Base-by-base conservation (phyloP, 1,140 invertebrate species). In the Drosophila subobscura region DNA sequence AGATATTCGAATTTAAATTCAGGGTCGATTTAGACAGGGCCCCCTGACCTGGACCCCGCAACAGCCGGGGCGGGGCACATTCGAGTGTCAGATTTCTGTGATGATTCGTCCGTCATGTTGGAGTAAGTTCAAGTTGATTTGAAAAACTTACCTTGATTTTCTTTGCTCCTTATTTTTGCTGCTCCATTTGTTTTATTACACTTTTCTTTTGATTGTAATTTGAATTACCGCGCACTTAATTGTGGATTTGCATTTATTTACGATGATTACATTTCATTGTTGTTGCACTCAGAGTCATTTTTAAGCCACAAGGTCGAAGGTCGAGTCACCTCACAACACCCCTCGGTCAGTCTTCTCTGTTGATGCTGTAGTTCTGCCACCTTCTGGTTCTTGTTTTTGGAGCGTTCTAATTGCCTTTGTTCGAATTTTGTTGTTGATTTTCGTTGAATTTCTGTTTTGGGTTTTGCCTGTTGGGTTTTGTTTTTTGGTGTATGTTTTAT, bases 401-500 rank as follows among this genome's bases (percentile, higher is more conserved):
- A 41, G 40, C 33, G 37, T 61, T 76, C n/a, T 47, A 27, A 8
- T 61, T 49, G 4, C 4, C 16, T 67, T 52, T 55, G 16, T 49
- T 47, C 10, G 20, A 49, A 42, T 51, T 60, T 73, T 65, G 51
- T 73, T 73, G 20, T 53, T 72, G 47, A 56, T 50, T 64, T 33
- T 61, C 33, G 54, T 70, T 29, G 53, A 66, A 70, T 49, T 20
- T 20, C 20, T 44, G 41, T 45, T 22, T 40, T 14, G 58, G 22
- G 10, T 14, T 64, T 60, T 55, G 41, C 33, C 64, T 64, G 40
- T 16, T 66, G 60, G 44, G 8, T 64, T 46, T 29, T 70, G 22
- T 22, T 57, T 67, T 25, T 51, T 20, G 37, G 40, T 16, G 29
- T 14, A 2, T 58, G 44, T 58, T 61, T 67, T 37, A 67, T 75